These are phyloP conservation scores for Argopecten irradians DNA, from an alignment of 1,140 invertebrate species.

Conservation along the genomic window DNA sequence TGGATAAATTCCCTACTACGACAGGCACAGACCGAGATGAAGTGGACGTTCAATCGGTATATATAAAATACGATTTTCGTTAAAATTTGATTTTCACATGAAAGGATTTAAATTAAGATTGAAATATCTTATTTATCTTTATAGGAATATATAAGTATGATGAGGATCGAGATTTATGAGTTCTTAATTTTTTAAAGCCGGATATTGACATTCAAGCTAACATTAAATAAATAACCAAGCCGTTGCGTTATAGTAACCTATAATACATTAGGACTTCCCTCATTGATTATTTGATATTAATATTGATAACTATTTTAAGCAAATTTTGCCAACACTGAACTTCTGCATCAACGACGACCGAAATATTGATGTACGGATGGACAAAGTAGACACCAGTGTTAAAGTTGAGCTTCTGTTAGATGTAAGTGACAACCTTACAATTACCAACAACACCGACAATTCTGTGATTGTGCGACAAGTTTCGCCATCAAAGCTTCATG, in stretches of 20 bases:
- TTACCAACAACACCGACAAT: neutral
- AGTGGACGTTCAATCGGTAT: neutral
- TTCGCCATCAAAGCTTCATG: constrained; percentile 28
- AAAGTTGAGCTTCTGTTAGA: neutral
- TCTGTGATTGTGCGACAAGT: constrained; percentile 44
- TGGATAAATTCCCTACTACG: constrained; percentile 28
- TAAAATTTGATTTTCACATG: too few species aligned
- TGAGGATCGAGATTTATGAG: too few species aligned
- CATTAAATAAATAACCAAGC: neutral
- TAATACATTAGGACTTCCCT: neutral
- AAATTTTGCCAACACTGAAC: neutral
- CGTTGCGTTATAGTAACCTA: neutral
- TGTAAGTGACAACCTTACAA: neutral
- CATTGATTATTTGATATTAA: neutral
- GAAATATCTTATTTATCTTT: too few species aligned
- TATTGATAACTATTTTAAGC: neutral
- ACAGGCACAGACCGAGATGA: constrained; percentile 30
- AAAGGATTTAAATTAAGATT: too few species aligned
- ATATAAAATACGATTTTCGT: neutral
- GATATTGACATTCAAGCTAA: constrained; percentile 40
- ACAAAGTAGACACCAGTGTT: neutral
- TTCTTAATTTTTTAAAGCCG: neutral
- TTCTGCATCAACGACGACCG: neutral
- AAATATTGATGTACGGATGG: neutral
- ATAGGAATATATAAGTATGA: too few species aligned